A percentile compares a stretch with the other conserved stretches of the same genome.
Evolutionary conservation across 2,797 vertebrate species (phyloP).

Genomic region (Enteromius fasciolatus): DNA sequence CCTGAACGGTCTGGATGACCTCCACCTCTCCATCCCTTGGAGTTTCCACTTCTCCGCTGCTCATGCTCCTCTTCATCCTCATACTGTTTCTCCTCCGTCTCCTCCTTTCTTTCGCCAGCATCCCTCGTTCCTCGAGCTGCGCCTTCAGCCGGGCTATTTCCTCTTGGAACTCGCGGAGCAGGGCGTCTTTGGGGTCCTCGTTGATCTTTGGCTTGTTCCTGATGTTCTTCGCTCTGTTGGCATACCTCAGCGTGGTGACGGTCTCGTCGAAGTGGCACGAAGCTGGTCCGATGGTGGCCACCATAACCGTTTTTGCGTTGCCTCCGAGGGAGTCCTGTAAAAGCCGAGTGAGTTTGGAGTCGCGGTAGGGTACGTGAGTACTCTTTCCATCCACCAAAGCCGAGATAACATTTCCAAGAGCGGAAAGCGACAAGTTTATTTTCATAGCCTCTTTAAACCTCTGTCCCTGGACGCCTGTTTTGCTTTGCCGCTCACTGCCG

Average conservation of each 20-base stretch:
- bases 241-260: conserved; percentile 92
- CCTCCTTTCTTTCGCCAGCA: conserved; percentile 89
- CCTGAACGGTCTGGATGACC: conserved; percentile 73
- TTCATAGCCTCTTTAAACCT: conserved; percentile 95
- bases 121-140: conserved; percentile 90
- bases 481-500: conserved; percentile 93
- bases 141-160: conserved; percentile 92
- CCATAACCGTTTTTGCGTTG: conserved; percentile 96
- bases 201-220: conserved; percentile 96
- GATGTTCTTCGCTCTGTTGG: conserved; percentile 96
- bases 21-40: conserved; percentile 76
- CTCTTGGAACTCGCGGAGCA: conserved; percentile 93
- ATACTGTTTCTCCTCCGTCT: conserved; percentile 84
- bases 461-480: conserved; percentile 83
- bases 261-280: conserved; percentile 89
- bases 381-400: conserved; percentile 90
- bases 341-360: conserved; percentile 95
- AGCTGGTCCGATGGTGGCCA: conserved; percentile 91
- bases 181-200: conserved; percentile 94
- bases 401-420: conserved; percentile 95
- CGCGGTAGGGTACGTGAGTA: conserved; percentile 93
- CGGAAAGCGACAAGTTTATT: conserved; percentile 96
- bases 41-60: conserved; percentile 75
- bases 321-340: conserved; percentile 96
- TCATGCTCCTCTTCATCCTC: conserved; percentile 80